A percentile compares a stretch with the other conserved stretches of the same genome.
Evolutionary conservation across 2,888 invertebrate genomes (phyloP).

Genomic region (Hanleya hanleyi): DNA sequence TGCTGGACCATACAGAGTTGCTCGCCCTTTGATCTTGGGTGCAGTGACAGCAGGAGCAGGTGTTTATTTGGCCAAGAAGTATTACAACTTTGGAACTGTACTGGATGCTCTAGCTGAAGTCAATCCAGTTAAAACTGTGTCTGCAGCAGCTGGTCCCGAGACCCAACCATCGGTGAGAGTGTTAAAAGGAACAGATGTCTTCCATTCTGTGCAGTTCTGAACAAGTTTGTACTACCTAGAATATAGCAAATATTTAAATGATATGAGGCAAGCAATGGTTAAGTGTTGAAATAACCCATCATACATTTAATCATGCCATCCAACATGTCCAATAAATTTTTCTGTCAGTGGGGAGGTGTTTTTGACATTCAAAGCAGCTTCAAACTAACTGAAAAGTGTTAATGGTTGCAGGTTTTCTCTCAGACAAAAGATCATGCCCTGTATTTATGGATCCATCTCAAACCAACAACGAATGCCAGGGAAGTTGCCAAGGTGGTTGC

Average conservation of each 20-base stretch:
- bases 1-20: constrained; percentile 1
- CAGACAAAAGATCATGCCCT: constrained; percentile 71
- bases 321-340: no score
- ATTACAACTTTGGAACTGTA: constrained; percentile 21
- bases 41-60: constrained; percentile 41
- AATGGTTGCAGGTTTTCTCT: constrained; percentile 61
- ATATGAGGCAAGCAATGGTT: no score
- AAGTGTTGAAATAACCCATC: no score
- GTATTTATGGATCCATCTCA: constrained; percentile 70
- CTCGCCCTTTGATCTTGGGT: constrained; percentile 35
- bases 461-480: constrained; percentile 63
- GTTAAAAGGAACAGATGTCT: no score
- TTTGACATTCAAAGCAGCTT: not conserved
- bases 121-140: constrained; percentile 35
- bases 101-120: not conserved
- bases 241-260: no score
- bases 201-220: no score
- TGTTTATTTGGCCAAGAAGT: constrained; percentile 43
- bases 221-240: no score
- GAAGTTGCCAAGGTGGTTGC: constrained; percentile 63
- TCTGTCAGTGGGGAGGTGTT: no score
- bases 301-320: no score
- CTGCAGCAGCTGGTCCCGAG: constrained; percentile 43
- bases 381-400: not conserved
- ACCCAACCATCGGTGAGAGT: constrained; percentile 54